Evolutionary conservation across 2,113 vertebrate species (phyloP), one percentile per base, ranked within the genome.

Genomic region (Eleginops maclovinus): DNA sequence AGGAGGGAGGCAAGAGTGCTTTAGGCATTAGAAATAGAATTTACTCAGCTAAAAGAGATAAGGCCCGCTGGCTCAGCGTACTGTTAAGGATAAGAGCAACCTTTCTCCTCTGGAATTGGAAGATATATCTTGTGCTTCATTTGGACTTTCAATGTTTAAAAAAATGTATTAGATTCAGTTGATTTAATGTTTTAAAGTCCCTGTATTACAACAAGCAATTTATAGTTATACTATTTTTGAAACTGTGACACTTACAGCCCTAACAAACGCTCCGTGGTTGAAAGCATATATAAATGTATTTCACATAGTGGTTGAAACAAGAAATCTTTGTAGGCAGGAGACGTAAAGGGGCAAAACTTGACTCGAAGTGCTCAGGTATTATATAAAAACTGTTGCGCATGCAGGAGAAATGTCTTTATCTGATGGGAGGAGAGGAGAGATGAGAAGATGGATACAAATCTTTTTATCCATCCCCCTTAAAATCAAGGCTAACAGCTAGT

Each of bases 1-100:
- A 54, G 31, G 62, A 56, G 77, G 65, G 36, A 76, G 69, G 75
- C 49, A n/a, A 49, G 65, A 73, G 68, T 51, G 59, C 44, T 83
- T 51, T 75, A 21, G 63, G 75, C 66, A 77, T 69, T 61, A 72
- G 65, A 65, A 53, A 50, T 31, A 46, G 54, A 77, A 51, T 68
- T 67, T 76, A 76, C 71, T 44, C 50, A 9, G 53, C 72, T 63
- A 62, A 53, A 56, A 63, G 69, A 58, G 59, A 80, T 36, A 43
- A 79, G 72, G 50, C 40, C 44, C 1, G n/a, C n/a, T 1, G 6
- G 26, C 58, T 75, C 53, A 24, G 55, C 13, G 40, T 51, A 50
- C 64, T 79, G 55, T 41, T 21, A 15, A 58, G 26, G 54, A 70
- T 69, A 46, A 72, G 47, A 76, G 56, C 44, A 60, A 65, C 36